Conservation (phyloP, 2,113 vertebrate genomes). For the Tretioscincus oriximinensis region DNA sequence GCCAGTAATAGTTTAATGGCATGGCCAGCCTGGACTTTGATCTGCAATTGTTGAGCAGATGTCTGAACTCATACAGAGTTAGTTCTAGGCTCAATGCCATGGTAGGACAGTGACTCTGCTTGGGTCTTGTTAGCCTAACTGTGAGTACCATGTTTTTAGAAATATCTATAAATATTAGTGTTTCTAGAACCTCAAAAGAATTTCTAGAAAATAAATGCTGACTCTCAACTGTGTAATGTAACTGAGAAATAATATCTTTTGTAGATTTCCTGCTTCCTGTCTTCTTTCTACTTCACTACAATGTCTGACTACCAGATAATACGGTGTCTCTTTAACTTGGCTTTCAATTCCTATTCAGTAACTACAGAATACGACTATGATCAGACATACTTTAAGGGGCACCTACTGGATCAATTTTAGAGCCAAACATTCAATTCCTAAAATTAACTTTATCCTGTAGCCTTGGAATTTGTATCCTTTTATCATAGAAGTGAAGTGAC, state of each 20-base stretch:
- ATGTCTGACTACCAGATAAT: background rate
- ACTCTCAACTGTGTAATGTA: background rate
- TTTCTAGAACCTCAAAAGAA: background rate
- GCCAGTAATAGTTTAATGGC: background rate
- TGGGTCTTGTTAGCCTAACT: background rate
- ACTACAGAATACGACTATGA: no score
- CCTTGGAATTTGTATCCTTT: no score
- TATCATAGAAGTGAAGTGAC: no score
- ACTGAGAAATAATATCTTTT: background rate
- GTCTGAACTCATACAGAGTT: constrained; percentile 22
- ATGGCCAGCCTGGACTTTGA: constrained; percentile 14
- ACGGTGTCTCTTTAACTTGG: background rate
- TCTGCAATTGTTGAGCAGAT: constrained; percentile 6
- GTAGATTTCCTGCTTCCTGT: background rate
- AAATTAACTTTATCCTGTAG: no score
- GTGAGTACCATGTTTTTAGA: constrained; percentile 13
- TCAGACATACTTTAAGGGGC: no score
- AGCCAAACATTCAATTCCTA: no score
- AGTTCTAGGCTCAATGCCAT: constrained; percentile 6
- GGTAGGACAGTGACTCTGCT: background rate
- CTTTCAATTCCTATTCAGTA: background rate
- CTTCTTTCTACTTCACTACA: background rate
- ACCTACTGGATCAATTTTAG: no score
- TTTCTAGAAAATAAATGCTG: constrained; percentile 5
- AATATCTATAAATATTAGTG: constrained; percentile 16